phyloP scores from a whole-genome alignment of 2,113 vertebrate species.

The Seriola rivoliana region DNA sequence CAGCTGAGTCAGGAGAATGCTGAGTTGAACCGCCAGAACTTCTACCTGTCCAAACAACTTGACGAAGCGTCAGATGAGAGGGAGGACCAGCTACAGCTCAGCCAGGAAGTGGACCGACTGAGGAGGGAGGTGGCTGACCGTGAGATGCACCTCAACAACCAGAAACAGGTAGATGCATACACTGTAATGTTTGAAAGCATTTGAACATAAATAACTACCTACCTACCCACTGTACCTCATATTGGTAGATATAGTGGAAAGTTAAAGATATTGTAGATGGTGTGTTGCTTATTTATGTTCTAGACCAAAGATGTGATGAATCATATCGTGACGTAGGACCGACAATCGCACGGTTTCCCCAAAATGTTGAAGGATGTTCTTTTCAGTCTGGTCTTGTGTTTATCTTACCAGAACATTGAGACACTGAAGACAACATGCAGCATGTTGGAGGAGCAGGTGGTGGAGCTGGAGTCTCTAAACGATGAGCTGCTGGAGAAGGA shows the following conservation, averaged over 20 bases:
- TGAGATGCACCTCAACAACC: conserved; percentile 99
- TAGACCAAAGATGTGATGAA: not conserved
- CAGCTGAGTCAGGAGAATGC: conserved; percentile 98
- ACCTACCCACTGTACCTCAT: not conserved
- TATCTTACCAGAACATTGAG: conserved; percentile 93
- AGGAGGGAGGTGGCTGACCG: conserved; percentile 95
- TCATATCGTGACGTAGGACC: not conserved
- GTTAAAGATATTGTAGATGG: not conserved
- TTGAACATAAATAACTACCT: not conserved
- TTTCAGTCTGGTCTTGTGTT: conserved; percentile 31
- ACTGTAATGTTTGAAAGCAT: not conserved
- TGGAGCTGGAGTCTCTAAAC: conserved; percentile 97
- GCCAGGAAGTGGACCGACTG: conserved; percentile 95
- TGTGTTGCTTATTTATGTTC: not conserved
- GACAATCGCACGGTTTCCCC: conserved; percentile 1
- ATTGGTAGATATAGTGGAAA: not conserved
- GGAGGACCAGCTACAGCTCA: conserved; percentile 92
- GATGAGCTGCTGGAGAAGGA: conserved; percentile 98
- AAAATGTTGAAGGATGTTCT: conserved; percentile 38
- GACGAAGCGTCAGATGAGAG: conserved; percentile 93
- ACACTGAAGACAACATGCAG: conserved; percentile 99
- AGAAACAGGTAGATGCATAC: conserved; percentile 89
- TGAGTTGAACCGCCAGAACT: conserved; percentile 98
- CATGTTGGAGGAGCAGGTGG: conserved; percentile 99
- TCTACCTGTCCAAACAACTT: conserved; percentile 97